Evolutionary conservation across 2,113 vertebrate genomes (phyloP).

Genomic region (Gopherus evgoodei): DNA sequence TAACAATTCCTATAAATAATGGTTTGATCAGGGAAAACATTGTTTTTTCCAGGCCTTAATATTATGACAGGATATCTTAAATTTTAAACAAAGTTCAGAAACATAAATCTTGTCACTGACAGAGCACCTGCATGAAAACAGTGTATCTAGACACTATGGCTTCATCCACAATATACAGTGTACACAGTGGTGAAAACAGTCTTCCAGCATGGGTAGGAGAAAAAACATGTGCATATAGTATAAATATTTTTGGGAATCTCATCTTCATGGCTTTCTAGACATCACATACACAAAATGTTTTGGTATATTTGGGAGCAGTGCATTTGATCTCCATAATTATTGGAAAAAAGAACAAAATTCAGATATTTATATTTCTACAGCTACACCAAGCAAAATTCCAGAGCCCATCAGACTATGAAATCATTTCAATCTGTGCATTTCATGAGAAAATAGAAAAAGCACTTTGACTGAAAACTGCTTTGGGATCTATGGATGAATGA

Average conservation of each 20-base stretch:
- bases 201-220: too few relatives aligned
- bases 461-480: neutral
- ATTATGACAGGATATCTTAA: neutral
- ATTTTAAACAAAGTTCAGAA: neutral
- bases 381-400: neutral
- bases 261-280: neutral
- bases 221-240: neutral
- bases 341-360: neutral
- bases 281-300: too few relatives aligned
- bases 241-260: neutral
- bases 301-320: too few relatives aligned
- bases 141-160: neutral
- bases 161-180: neutral
- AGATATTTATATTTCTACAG: neutral
- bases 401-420: neutral
- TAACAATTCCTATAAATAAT: neutral
- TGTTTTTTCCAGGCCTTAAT: neutral
- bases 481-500: neutral
- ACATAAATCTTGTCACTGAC: neutral
- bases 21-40: neutral
- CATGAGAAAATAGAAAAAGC: neutral
- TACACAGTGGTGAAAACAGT: neutral
- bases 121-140: neutral
- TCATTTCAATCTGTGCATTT: neutral
- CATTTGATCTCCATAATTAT: too few relatives aligned